Percentiles rank a stretch among this genome's conserved stretches.
These are phyloP conservation scores for Chironomus striatipennis DNA, from an alignment of 1,140 invertebrate species.

Conservation along the genomic window DNA sequence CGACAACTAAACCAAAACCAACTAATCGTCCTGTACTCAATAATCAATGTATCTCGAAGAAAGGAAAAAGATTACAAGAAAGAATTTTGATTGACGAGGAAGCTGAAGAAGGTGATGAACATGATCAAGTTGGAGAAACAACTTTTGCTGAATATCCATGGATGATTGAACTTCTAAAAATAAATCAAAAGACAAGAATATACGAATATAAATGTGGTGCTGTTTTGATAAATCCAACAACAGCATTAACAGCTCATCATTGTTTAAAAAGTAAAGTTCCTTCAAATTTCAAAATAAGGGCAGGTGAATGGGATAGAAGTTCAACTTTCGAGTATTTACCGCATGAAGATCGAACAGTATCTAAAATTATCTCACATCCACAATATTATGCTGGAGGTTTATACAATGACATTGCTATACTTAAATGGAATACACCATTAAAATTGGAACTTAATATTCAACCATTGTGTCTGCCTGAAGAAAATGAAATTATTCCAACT, in stretches of 20 bases:
- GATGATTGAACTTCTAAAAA: neutral
- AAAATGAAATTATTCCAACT: constrained; percentile 25
- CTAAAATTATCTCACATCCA: constrained; percentile 43
- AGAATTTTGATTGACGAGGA: constrained; percentile 1
- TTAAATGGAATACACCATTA: neutral
- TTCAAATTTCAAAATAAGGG: constrained; percentile 27
- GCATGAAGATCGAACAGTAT: constrained; percentile 41
- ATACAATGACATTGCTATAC: constrained; percentile 44
- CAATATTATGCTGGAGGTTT: constrained; percentile 38
- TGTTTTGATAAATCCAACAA: neutral
- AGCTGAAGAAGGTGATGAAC: constrained; percentile 2
- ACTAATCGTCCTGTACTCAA: neutral
- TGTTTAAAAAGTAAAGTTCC: constrained; percentile 2
- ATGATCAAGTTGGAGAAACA: neutral
- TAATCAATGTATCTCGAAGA: neutral
- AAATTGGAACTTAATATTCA: neutral
- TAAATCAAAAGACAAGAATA: neutral
- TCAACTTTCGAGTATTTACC: constrained; percentile 40
- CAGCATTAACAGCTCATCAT: neutral
- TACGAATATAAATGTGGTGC: constrained; percentile 16
- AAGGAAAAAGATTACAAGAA: constrained; percentile 11
- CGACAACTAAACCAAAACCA: neutral
- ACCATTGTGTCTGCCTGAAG: constrained; percentile 47
- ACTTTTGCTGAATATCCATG: neutral
- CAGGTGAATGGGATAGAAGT: constrained; percentile 50